Percentiles rank a stretch among this genome's conserved stretches.
phyloP scores from a whole-genome alignment of 2,113 vertebrate genomes.

The Antechinus flavipes region DNA sequence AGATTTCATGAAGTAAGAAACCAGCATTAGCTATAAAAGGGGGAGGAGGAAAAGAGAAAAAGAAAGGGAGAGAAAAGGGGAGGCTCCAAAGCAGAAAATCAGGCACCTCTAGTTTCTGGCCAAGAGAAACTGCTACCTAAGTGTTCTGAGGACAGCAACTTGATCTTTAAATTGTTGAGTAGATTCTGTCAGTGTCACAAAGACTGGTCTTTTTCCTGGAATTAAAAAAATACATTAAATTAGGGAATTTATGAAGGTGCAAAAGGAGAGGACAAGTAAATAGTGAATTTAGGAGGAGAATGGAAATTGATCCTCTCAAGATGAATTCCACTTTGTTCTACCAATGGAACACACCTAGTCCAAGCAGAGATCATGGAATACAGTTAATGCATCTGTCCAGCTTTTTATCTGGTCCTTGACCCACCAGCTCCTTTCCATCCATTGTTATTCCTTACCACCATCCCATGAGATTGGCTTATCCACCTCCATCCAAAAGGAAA shows the following conservation, averaged over 20 bases:
- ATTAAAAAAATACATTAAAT: background rate
- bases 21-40: background rate
- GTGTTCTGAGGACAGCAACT: background rate
- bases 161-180: background rate
- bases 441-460: background rate
- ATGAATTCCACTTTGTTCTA: background rate
- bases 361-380: background rate
- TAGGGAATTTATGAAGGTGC: background rate
- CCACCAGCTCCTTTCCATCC: background rate
- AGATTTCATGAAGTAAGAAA: slow-evolving; percentile 80
- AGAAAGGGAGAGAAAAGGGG: background rate
- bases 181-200: slow-evolving; percentile 16
- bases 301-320: background rate
- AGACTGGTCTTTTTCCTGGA: background rate
- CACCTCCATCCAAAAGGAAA: background rate
- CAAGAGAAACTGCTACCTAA: background rate
- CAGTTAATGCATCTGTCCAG: background rate
- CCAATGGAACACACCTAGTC: background rate
- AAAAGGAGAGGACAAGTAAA: background rate
- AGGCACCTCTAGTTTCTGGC: fast-evolving
- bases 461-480: background rate
- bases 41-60: background rate
- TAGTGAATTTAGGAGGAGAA: background rate
- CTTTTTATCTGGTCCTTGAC: background rate
- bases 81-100: background rate